Base-by-base conservation (phyloP, 2,888 invertebrate species). In the Heliconius ismenius region DNA sequence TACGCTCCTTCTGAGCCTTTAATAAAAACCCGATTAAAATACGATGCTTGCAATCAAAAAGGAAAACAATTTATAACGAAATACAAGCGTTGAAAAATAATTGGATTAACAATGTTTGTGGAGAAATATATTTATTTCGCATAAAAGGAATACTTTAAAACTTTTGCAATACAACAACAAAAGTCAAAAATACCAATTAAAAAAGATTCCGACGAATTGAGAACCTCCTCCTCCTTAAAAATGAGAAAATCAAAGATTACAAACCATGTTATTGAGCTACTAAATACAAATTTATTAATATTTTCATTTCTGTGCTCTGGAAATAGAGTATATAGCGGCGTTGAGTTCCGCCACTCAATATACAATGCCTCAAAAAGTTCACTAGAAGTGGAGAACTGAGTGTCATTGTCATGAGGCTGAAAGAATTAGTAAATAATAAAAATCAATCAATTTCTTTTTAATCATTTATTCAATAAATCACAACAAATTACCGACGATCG, bases 1-100 rank as follows among this genome's bases (percentile, higher is more conserved):
- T 67, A 64, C 58, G 64, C 76, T 73, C 83, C 81, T 79, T 77
- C 78, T 78, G 75, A 76, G 81, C 79, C 62, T 77, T 63, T 74
- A 74, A 70, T 77, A 70, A 75, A 70, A 70, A 77, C 68, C 60
- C 65, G 70, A 60, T 77, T 77, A 74, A 70, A 77, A 70, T 58
- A 70, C 60, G 54, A 75, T 69, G 69, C 69, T 69, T 69, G 60
- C 62, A 75, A 63, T 73, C 62, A 72, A 72, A 54, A 72, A 62
- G 36, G 60, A 72, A 49, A 72, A 72, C 62, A 62, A 26, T 39
- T 62, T 69, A 28, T 32, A 36, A 58, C 49, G 54, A 43, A 15
- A 36, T 64, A 58, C 54, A 72, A 62, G 26, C 74, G 67, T 58
- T 58, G 67, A 58, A 54, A 76, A 76, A 70, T 62, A 49, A 21